Conservation (phyloP, 2,113 vertebrate genomes). For the Xerus inauris region DNA sequence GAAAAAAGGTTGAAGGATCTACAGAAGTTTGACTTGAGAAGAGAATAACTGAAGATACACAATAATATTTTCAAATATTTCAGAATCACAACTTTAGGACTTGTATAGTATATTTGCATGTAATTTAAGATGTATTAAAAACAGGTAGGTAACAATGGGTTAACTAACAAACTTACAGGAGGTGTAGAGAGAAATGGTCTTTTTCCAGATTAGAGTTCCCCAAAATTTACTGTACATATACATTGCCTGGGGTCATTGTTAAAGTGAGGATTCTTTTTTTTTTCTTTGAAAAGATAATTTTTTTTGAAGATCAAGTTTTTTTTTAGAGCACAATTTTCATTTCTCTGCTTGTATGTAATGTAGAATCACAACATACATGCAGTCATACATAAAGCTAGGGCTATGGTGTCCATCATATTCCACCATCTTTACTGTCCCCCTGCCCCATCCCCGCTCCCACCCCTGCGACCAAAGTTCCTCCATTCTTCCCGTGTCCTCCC, state of each 20-base stretch:
- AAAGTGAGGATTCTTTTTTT: background rate
- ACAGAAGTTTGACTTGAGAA: background rate
- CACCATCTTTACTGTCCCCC: no score
- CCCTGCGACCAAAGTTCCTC: no score
- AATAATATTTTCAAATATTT: background rate
- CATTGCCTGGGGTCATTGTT: background rate
- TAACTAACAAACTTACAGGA: background rate
- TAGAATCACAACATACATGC: no score
- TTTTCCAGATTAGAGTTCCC: background rate
- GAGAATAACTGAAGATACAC: background rate
- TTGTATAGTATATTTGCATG: background rate
- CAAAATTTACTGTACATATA: background rate
- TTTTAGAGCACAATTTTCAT: no score
- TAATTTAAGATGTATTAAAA: background rate
- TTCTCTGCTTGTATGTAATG: no score
- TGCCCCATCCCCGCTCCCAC: no score
- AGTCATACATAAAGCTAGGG: no score
- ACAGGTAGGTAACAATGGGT: rapidly evolving
- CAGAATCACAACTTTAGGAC: background rate
- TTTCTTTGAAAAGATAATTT: no score
- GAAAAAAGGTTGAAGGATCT: background rate
- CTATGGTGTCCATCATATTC: no score
- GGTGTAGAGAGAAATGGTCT: background rate
- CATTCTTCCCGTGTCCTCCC: no score
- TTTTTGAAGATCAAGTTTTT: no score